phyloP scores from a whole-genome alignment of 2,888 invertebrate genomes.

The Merodon equestris region DNA sequence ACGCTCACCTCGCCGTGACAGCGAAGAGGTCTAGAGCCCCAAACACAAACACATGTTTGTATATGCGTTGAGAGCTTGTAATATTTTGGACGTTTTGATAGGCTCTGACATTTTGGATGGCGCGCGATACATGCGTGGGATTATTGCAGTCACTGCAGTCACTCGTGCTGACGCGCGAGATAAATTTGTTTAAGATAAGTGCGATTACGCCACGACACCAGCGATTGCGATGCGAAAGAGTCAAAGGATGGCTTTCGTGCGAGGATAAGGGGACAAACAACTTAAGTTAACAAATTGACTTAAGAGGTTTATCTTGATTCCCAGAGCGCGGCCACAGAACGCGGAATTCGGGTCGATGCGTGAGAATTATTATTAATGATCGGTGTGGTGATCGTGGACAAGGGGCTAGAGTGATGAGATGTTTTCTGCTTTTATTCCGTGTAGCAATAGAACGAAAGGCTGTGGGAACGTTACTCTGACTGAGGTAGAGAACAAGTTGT shows the following conservation, averaged over 20 bases:
- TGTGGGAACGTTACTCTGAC: too few species aligned
- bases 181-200: slow-evolving; percentile 67
- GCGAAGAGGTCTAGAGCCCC: slow-evolving; percentile 36
- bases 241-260: slow-evolving; percentile 5
- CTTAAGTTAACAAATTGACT: slow-evolving; percentile 55
- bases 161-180: slow-evolving; percentile 58
- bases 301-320: slow-evolving; percentile 44
- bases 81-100: slow-evolving; percentile 61
- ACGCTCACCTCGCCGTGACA: slow-evolving; percentile 41
- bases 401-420: too few species aligned
- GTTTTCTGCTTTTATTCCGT: too few species aligned
- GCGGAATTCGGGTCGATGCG: slow-evolving; percentile 30
- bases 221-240: neutral
- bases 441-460: too few species aligned
- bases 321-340: neutral
- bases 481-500: too few species aligned
- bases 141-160: slow-evolving; percentile 8
- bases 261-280: slow-evolving; percentile 13
- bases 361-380: slow-evolving; percentile 26
- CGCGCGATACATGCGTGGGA: slow-evolving; percentile 54
- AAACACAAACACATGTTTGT: neutral
- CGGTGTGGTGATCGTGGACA: neutral
- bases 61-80: slow-evolving; percentile 27
- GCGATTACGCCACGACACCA: slow-evolving; percentile 54
- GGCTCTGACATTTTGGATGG: slow-evolving; percentile 55